A percentile compares a stretch with the other conserved stretches of the same genome.
Evolutionary conservation across 2,797 vertebrate species (phyloP).

Genomic region (Diglossa cyanea): DNA sequence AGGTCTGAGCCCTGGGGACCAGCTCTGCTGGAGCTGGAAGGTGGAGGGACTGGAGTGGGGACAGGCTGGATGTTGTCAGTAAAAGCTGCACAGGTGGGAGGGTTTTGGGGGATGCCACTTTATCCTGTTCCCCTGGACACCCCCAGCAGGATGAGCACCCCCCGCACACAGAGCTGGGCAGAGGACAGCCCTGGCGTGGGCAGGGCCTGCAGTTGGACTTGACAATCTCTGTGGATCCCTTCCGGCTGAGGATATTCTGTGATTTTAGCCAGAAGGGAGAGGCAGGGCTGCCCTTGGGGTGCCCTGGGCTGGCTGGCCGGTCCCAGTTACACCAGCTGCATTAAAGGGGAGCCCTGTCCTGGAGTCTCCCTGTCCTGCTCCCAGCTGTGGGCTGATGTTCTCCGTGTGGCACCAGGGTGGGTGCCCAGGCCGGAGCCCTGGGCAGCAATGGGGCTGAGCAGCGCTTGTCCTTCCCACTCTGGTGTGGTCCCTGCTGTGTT

Average conservation of each 20-base stretch:
- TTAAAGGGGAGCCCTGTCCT: not conserved
- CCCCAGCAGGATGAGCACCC: not conserved
- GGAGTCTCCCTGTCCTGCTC: not conserved
- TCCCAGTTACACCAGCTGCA: not conserved
- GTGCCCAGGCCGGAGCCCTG: not conserved
- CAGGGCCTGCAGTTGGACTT: not conserved
- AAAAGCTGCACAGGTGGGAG: not conserved
- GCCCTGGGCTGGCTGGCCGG: not conserved
- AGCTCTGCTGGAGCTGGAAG: not conserved
- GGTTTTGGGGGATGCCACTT: not conserved
- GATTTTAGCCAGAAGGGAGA: not conserved
- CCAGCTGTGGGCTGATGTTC: not conserved
- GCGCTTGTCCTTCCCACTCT: not conserved
- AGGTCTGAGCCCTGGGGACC: not conserved
- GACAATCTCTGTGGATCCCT: not conserved
- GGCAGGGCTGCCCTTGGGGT: not conserved
- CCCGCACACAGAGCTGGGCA: not conserved
- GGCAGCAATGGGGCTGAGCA: not conserved
- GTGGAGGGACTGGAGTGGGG: not conserved
- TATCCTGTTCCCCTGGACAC: not conserved
- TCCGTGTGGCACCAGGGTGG: not conserved
- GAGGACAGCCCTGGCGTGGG: not conserved
- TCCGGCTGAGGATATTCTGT: not conserved
- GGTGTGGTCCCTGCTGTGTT: not conserved
- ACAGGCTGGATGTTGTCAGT: not conserved